Conservation (phyloP, 2,797 vertebrate genomes). For the Pelochelys cantorii region DNA sequence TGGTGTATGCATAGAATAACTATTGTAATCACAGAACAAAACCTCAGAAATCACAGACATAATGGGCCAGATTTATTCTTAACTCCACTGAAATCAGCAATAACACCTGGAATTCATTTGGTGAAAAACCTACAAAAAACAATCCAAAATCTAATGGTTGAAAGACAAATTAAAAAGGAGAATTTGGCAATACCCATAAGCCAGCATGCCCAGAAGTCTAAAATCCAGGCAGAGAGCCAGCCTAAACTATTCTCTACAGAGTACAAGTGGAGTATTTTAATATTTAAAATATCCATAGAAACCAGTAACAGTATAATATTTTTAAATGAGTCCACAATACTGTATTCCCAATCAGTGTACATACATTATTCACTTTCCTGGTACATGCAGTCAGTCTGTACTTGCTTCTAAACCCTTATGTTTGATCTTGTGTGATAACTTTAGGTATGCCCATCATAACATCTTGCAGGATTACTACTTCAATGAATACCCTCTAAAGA, state of each 20-base stretch:
- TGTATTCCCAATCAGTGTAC: not conserved
- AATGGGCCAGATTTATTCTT: not conserved
- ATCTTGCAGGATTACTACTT: not conserved
- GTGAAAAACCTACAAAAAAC: not conserved
- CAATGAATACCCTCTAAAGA: not conserved
- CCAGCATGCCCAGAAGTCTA: not conserved
- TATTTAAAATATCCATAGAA: not conserved
- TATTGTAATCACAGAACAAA: not conserved
- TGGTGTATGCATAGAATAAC: not conserved
- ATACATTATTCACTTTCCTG: not conserved
- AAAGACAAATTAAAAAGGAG: constrained; percentile 2
- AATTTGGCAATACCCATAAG: not conserved
- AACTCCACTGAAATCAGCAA: not conserved
- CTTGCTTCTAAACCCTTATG: not conserved
- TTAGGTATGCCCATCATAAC: not conserved
- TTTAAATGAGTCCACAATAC: not conserved
- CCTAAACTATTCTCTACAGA: constrained; percentile 13
- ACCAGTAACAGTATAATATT: not conserved
- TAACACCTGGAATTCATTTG: not conserved
- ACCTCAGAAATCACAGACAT: not conserved
- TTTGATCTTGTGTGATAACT: not conserved
- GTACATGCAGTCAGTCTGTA: not conserved
- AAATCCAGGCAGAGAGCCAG: not conserved
- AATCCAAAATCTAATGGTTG: not conserved
- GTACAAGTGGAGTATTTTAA: not conserved